Evolutionary conservation across 2,797 vertebrate genomes (phyloP), one percentile per base, ranked within the genome.

Genomic region (Gadopsis marmoratus): DNA sequence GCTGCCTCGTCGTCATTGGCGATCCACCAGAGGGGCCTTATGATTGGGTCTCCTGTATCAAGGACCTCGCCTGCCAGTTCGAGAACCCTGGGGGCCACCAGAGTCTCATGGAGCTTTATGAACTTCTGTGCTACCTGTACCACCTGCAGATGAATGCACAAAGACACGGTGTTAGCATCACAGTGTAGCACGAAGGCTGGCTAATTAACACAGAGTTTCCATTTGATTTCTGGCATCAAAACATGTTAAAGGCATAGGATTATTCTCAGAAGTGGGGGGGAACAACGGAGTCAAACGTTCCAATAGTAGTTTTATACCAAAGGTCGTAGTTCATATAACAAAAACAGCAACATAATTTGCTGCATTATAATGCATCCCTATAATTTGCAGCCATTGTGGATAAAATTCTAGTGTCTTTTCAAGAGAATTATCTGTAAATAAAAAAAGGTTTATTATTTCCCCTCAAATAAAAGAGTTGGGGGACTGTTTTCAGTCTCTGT

Each of bases 1-100:
- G 97, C 95, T 0, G 94, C 93, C 67, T 97, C 95, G 0, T 99
- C 97, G 0, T 93, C 89, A 0, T 95, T 97, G 0, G 97, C 97
- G 43, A 98, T 97, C 98, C 98, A 99, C 98, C 98, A 99, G 50
- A 99, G 95, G 55, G 98, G 97, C 17, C 97, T 95, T 75, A 99
- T 96, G 79, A 99, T 98, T 60, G 97, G 97, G 88, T 98, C 97
- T 0, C 97, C 97, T 0, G 97, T 98, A 71, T 96, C 83, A 0
- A 96, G 95, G 60, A 97, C 95, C 82, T 98, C 96, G 0, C 95
- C 93, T 0, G 97, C 97, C 79, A 98, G 95, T 87, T 98, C 96
- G 4, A 99, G 93, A 79, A 99, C 89, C 10, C 97, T 93, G 0
- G 97, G 97, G 2, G 97, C 96, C 81, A 99, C 97, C 14, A 98